Base-by-base conservation (phyloP, 2,888 invertebrate genomes). In the Lobophora halterata region DNA sequence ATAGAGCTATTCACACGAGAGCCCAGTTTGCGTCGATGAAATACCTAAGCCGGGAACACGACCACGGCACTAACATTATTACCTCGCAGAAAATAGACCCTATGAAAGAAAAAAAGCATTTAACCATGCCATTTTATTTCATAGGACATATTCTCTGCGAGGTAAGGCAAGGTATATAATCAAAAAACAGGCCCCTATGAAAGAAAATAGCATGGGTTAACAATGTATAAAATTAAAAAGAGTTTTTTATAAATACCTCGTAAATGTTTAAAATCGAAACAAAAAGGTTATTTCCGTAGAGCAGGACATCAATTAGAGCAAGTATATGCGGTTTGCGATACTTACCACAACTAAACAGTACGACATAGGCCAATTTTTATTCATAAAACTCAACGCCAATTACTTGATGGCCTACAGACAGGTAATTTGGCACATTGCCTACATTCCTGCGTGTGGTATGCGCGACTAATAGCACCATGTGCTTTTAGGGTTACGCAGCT, bases 371-470 rank as follows among this genome's bases (percentile, higher is more conserved):
- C 57, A 72, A 65, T 71, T 68, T n/a, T 66, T 65, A 63, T 70
- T 68, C 64, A 67, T 66, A 72, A 67, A 67, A 62, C 58, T 56
- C 31, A 37, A 54, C 51, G 60, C 61, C 70, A 67, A 70, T 65
- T 55, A 71, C 63, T 65, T 61, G 58, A 65, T 64, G 58, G 61
- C 52, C 50, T 52, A 55, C 54, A 52, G 54, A 58, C 70, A 70
- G 66, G 72, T 72, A 71, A 77, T 77, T 79, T 78, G 80, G 79
- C 75, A 50, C 51, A 58, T 28, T 67, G 79, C 79, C 80, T 72
- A 76, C 75, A 81, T 81, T 76, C 80, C 73, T 38, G 8, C 9
- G 52, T 38, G 51, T 42, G 63, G 68, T 68, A 70, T 70, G 69
- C 55, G 52, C 62, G 49, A 55, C 65, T 71, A 73, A 69, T 72